Evolutionary conservation across 2,797 vertebrate species (phyloP).

Genomic region (Brachymystax lenok): DNA sequence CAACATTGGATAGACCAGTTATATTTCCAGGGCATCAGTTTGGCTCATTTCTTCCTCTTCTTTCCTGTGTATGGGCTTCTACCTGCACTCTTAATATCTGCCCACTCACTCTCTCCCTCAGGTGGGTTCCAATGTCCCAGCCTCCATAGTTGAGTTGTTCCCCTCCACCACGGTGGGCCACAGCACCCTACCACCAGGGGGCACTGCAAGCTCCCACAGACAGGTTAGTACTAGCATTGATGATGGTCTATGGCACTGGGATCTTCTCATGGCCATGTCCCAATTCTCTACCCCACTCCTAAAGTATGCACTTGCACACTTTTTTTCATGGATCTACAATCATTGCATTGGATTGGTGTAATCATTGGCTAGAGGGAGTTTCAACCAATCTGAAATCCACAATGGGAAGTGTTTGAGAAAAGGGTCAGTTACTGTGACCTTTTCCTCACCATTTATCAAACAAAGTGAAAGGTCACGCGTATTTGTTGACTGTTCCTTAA

Average conservation of each 20-base stretch:
- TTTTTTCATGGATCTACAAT: too few species aligned
- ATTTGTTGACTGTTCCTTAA: not conserved
- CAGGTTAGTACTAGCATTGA: conserved; percentile 66
- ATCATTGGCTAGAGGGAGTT: too few species aligned
- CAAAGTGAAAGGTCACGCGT: not conserved
- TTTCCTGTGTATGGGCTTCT: not conserved
- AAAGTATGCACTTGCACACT: too few species aligned
- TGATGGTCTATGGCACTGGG: not conserved
- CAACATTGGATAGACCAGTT: not conserved
- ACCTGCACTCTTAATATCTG: not conserved
- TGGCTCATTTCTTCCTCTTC: conserved; percentile 3
- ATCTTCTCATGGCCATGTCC: not conserved
- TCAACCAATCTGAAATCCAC: too few species aligned
- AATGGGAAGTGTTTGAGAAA: not conserved
- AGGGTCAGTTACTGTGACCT: not conserved
- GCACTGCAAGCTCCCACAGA: conserved; percentile 68
- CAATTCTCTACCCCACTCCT: too few species aligned
- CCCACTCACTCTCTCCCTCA: conserved; percentile 27
- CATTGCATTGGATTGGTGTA: too few species aligned
- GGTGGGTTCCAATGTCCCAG: conserved; percentile 47
- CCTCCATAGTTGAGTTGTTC: conserved; percentile 65
- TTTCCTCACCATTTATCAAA: not conserved
- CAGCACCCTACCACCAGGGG: conserved; percentile 67
- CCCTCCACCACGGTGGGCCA: conserved; percentile 64
- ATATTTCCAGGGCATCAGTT: not conserved